These are phyloP conservation scores for Atta cephalotes DNA, from an alignment of 1,140 invertebrate genomes.

Conservation along the genomic window DNA sequence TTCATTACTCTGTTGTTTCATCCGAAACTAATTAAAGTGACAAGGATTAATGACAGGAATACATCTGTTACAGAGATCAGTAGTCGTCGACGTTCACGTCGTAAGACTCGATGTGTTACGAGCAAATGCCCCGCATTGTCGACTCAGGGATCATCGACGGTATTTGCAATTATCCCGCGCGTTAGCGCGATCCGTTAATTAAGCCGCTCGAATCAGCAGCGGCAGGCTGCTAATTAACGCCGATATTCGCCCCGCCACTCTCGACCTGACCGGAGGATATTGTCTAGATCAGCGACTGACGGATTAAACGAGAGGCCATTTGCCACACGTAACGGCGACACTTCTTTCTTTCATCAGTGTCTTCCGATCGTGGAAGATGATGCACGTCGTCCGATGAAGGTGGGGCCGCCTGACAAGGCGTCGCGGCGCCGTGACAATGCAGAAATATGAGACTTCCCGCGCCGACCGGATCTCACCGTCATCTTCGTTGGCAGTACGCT, in stretches of 20 bases:
- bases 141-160: not conserved
- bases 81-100: not conserved
- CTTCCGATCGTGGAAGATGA: not conserved
- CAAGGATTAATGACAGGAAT: conserved; percentile 24
- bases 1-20: not conserved
- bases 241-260: too few species aligned
- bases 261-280: not conserved
- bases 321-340: not conserved
- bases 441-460: conserved; percentile 70
- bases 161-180: conserved; percentile 42
- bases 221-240: conserved; percentile 42
- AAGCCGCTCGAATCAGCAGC: conserved; percentile 30
- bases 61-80: conserved; percentile 15
- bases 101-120: not conserved
- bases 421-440: conserved; percentile 48
- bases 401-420: conserved; percentile 30
- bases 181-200: conserved; percentile 56
- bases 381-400: not conserved
- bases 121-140: conserved; percentile 11
- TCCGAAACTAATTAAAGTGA: conserved; percentile 16
- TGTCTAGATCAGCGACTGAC: not conserved
- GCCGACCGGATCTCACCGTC: conserved; percentile 6
- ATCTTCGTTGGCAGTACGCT: conserved; percentile 13
- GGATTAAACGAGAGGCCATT: not conserved
- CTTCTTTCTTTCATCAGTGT: not conserved